Percentiles rank a stretch among this genome's conserved stretches.
Conservation (phyloP, 1,140 invertebrate genomes). For the Drosophila neocordata region DNA sequence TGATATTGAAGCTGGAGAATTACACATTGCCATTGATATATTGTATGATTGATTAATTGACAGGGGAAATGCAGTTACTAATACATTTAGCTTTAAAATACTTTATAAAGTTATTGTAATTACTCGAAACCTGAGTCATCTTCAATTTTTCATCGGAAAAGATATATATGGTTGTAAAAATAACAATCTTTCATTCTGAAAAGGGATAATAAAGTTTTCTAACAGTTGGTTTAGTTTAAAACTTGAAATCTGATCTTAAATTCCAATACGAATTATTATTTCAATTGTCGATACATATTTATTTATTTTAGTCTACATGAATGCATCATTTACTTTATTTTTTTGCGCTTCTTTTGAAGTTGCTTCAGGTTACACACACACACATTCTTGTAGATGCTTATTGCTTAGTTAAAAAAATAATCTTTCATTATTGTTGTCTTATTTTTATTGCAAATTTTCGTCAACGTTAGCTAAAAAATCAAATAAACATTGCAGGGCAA, state of each 20-base stretch:
- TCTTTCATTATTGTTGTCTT: slow-evolving; percentile 21
- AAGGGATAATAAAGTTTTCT: too few relatives aligned
- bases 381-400: slow-evolving; percentile 22
- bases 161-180: too few relatives aligned
- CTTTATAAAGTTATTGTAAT: too few relatives aligned
- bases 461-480: slow-evolving; percentile 44
- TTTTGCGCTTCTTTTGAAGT: slow-evolving; percentile 43
- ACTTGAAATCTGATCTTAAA: too few relatives aligned
- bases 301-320: too few relatives aligned
- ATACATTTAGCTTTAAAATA: neutral
- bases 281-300: too few relatives aligned
- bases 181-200: too few relatives aligned
- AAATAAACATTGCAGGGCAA: slow-evolving; percentile 42
- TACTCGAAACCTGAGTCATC: too few relatives aligned
- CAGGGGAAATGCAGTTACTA: neutral
- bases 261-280: too few relatives aligned
- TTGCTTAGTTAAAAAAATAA: slow-evolving; percentile 25
- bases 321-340: neutral
- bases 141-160: too few relatives aligned
- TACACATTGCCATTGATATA: neutral
- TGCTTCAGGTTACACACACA: slow-evolving; percentile 40
- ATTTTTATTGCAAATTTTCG: slow-evolving; percentile 35
- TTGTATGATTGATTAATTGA: neutral
- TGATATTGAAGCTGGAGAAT: neutral
- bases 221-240: too few relatives aligned